Evolutionary conservation across 2,888 invertebrate genomes (phyloP).

Genomic region (Andrena dorsata): DNA sequence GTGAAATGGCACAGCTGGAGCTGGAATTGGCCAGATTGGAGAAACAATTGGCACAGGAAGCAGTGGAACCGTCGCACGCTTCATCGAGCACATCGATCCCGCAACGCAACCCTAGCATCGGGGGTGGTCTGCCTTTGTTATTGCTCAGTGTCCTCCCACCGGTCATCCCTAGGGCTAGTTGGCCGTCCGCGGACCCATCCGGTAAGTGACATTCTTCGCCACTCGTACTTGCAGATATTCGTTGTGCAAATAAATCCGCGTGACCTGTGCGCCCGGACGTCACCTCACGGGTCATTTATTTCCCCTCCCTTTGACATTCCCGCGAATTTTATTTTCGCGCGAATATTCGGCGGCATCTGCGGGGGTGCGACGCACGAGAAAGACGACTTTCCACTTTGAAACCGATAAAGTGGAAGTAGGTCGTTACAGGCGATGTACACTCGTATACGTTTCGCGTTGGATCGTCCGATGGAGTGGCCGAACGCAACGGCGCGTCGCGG

Average conservation of each 20-base stretch:
- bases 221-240: slow-evolving; percentile 26
- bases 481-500: background rate
- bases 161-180: slow-evolving; percentile 91
- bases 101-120: slow-evolving; percentile 89
- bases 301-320: background rate
- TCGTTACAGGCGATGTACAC: slow-evolving; percentile 14
- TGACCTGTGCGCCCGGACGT: background rate
- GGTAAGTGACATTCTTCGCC: slow-evolving; percentile 72
- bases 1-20: slow-evolving; percentile 92
- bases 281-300: background rate
- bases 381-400: background rate
- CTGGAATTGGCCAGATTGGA: slow-evolving; percentile 92
- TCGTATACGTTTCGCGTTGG: background rate
- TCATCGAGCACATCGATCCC: slow-evolving; percentile 87
- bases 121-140: slow-evolving; percentile 90
- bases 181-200: slow-evolving; percentile 90
- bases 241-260: slow-evolving; percentile 59
- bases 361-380: background rate
- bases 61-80: slow-evolving; percentile 85
- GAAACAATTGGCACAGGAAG: slow-evolving; percentile 88
- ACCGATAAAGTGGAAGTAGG: slow-evolving; percentile 15
- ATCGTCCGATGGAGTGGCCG: background rate
- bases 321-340: slow-evolving; percentile 1
- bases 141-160: slow-evolving; percentile 91
- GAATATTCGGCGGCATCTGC: background rate